A percentile compares a stretch with the other conserved stretches of the same genome.
phyloP scores from a whole-genome alignment of 2,113 vertebrate species.

The Pachycephala philippinensis region DNA sequence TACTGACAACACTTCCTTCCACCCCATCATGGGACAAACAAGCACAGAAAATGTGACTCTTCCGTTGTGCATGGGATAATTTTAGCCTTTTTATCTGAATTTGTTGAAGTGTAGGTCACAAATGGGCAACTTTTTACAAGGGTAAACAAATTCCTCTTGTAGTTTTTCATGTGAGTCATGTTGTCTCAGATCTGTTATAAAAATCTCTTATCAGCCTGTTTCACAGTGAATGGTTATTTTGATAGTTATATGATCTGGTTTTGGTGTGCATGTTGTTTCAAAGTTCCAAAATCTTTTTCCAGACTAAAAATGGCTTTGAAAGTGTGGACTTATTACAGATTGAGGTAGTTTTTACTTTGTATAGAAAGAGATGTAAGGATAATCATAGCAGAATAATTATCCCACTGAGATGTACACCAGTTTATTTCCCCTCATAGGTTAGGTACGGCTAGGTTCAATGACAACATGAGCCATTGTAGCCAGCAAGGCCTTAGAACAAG shows the following conservation, averaged over 20 bases:
- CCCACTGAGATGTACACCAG: neutral
- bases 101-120: neutral
- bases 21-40: neutral
- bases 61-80: neutral
- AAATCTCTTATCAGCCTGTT: neutral
- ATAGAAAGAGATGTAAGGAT: neutral
- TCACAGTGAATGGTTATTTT: neutral
- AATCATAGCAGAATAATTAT: neutral
- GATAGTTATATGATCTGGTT: neutral
- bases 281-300: neutral
- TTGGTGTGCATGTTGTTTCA: neutral
- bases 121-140: neutral
- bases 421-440: neutral
- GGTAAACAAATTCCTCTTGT: neutral
- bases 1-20: neutral
- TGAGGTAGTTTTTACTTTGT: neutral
- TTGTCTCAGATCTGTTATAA: neutral
- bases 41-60: neutral
- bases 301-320: neutral
- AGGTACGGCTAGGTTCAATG: neutral
- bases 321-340: neutral
- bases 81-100: neutral
- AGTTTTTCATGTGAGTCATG: neutral
- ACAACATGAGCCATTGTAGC: neutral
- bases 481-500: neutral